Evolutionary conservation across 2,113 vertebrate genomes (phyloP).

Genomic region (Campylomormyrus numenius): DNA sequence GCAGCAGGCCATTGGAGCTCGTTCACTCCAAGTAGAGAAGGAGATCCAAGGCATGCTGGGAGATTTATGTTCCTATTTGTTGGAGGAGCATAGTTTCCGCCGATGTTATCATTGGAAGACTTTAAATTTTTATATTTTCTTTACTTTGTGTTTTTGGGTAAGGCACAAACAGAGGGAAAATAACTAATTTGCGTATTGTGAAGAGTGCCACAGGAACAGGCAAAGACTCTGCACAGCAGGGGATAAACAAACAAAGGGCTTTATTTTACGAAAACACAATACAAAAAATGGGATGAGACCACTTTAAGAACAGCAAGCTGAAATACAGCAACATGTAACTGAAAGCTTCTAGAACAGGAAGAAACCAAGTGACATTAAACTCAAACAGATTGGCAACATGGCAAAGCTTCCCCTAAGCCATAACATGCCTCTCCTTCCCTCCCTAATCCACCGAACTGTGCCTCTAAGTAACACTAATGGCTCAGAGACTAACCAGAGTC

Average conservation of each 20-base stretch:
- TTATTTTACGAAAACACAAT: not conserved
- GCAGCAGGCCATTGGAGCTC: not conserved
- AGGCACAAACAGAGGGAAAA: constrained; percentile 6
- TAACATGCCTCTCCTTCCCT: not conserved
- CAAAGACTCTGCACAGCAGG: not conserved
- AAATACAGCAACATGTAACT: not conserved
- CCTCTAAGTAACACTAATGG: not conserved
- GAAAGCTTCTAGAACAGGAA: not conserved
- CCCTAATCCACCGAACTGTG: not conserved
- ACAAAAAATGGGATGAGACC: not conserved
- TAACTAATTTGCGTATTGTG: not conserved
- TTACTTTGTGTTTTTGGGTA: constrained; percentile 12
- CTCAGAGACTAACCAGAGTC: not conserved
- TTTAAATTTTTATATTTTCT: constrained; percentile 10
- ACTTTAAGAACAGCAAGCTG: not conserved
- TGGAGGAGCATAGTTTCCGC: constrained; percentile 13
- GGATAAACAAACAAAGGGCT: not conserved
- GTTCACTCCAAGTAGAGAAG: not conserved
- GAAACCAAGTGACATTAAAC: not conserved
- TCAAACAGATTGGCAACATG: not conserved
- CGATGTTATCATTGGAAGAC: constrained; percentile 21
- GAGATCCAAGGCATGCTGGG: not conserved
- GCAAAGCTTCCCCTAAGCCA: not conserved
- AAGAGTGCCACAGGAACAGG: not conserved
- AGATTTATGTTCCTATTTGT: constrained; percentile 24